Evolutionary conservation across 2,888 invertebrate genomes (phyloP).

Genomic region (Dasypolia templi): DNA sequence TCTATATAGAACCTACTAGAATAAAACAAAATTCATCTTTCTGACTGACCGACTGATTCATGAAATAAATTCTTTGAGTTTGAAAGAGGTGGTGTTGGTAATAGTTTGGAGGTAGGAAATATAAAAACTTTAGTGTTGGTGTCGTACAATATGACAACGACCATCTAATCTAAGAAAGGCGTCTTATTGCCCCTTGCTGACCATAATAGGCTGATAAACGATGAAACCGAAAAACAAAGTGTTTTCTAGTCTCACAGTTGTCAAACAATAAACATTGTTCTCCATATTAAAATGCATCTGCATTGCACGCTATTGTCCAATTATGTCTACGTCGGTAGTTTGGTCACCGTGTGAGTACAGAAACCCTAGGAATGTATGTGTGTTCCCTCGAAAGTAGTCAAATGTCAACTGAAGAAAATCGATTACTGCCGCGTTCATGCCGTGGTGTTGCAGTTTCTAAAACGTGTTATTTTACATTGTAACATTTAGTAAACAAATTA

Average conservation of each 20-base stretch:
- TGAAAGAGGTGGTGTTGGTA: neutral
- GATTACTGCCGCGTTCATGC: constrained; percentile 36
- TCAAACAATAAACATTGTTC: neutral
- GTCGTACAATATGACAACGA: neutral
- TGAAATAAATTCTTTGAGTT: neutral
- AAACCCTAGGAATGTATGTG: constrained; percentile 32
- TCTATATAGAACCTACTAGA: neutral
- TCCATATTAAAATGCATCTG: neutral
- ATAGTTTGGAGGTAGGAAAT: neutral
- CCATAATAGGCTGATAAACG: neutral
- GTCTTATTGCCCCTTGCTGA: neutral
- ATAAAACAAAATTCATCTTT: neutral
- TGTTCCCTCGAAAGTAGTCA: constrained; percentile 44
- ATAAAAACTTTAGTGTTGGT: neutral
- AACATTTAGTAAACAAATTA: constrained; percentile 8
- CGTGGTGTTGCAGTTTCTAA: constrained; percentile 19
- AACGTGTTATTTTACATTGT: constrained; percentile 23
- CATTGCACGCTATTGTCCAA: constrained; percentile 11
- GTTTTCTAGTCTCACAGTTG: neutral
- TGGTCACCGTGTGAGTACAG: constrained; percentile 23
- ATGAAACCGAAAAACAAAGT: neutral
- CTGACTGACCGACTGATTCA: neutral
- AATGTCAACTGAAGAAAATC: constrained; percentile 51
- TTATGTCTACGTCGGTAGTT: neutral
- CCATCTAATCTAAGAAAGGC: neutral